Evolutionary conservation across 92 coral and sea anemone genomes (phyloP).

Genomic region (Chrysogorgia sp.): DNA sequence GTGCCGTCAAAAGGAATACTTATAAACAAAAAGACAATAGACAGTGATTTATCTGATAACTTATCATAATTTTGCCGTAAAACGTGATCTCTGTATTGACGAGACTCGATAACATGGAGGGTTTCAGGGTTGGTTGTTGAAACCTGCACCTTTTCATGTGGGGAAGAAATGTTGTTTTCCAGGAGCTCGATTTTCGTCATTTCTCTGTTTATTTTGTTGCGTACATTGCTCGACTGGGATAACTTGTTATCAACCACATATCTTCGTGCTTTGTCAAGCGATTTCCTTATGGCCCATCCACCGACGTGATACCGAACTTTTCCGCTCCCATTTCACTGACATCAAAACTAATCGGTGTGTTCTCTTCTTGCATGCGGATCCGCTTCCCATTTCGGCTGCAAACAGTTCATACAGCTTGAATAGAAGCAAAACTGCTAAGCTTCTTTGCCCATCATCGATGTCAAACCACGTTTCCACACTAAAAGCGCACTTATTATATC

Average conservation of each 20-base stretch:
- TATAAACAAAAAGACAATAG: too few species aligned
- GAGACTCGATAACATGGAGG: constrained; percentile 52
- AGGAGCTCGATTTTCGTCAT: constrained; percentile 6
- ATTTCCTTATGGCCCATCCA: constrained; percentile 33
- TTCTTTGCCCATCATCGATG: not conserved
- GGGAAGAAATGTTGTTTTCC: constrained; percentile 11
- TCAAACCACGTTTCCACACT: not conserved
- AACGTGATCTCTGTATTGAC: constrained; percentile 53
- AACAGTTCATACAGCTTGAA: not conserved
- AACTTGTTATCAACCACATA: constrained; percentile 21
- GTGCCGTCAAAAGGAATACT: too few species aligned
- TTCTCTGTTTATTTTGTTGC: not conserved
- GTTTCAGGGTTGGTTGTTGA: constrained; percentile 19
- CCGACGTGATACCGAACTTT: constrained; percentile 31
- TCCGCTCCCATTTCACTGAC: constrained; percentile 20
- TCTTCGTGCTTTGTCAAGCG: not conserved
- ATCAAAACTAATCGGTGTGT: not conserved
- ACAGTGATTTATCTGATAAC: too few species aligned
- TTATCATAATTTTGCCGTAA: too few species aligned
- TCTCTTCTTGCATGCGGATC: not conserved
- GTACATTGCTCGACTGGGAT: not conserved
- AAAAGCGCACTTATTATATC: not conserved
- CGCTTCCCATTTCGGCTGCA: not conserved
- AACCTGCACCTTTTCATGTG: not conserved
- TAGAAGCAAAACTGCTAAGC: not conserved